Percentiles rank a stretch among this genome's conserved stretches.
Conservation (phyloP, 1,140 invertebrate species). For the Vollenhovia emeryi region DNA sequence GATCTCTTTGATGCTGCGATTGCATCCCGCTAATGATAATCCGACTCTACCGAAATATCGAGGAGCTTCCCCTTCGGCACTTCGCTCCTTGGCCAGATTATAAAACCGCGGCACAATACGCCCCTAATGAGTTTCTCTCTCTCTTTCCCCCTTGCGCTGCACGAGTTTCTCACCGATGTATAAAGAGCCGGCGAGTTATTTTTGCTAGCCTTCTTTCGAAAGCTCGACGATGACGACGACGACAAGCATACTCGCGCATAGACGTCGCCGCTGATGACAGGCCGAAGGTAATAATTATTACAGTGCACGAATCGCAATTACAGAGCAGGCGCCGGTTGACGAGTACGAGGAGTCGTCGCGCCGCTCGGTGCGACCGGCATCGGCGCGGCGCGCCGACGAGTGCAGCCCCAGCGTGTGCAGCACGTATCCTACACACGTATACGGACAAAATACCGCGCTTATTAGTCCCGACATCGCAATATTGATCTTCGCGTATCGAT, state of each 20-base stretch:
- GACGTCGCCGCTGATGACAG: slow-evolving; percentile 85
- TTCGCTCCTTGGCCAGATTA: slow-evolving; percentile 69
- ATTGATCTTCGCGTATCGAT: slow-evolving; percentile 64
- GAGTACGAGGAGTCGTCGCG: slow-evolving; percentile 47
- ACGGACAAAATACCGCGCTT: slow-evolving; percentile 7
- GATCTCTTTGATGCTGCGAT: slow-evolving; percentile 29
- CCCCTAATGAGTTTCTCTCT: slow-evolving; percentile 71
- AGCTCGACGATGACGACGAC: slow-evolving; percentile 34
- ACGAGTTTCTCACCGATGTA: slow-evolving; percentile 2
- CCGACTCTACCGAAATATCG: background rate
- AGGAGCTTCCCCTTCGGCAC: slow-evolving; percentile 8
- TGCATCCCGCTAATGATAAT: slow-evolving; percentile 36
- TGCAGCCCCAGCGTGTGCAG: slow-evolving; percentile 7
- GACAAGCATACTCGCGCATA: slow-evolving; percentile 64
- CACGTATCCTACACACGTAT: slow-evolving; percentile 10
- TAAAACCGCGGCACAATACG: slow-evolving; percentile 77
- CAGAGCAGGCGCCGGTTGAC: slow-evolving; percentile 78
- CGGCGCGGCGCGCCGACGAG: slow-evolving; percentile 27
- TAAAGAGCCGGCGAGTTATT: slow-evolving; percentile 58
- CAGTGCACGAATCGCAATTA: slow-evolving; percentile 84
- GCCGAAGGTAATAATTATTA: slow-evolving; percentile 83
- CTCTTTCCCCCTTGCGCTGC: slow-evolving; percentile 7
- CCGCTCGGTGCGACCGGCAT: slow-evolving; percentile 7
- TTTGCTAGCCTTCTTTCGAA: slow-evolving; percentile 60
- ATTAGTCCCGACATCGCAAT: slow-evolving; percentile 31